Conservation (phyloP, 2,888 invertebrate species). For the Eumerus sabulonum region DNA sequence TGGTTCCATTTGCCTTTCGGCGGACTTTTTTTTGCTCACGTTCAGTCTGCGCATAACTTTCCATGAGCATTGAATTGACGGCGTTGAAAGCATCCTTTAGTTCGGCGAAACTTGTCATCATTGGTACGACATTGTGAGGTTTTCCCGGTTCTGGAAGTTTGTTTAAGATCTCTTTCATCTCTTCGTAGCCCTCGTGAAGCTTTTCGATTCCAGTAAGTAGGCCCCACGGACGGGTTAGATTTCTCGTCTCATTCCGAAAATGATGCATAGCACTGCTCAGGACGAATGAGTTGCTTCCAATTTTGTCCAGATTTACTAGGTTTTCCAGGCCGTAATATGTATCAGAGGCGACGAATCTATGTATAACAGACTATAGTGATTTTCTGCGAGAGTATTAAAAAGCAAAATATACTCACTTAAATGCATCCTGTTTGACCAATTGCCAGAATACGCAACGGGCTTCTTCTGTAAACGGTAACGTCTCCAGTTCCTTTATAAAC, state of each 20-base stretch:
- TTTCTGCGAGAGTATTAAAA: slow-evolving; percentile 7
- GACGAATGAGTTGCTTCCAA: slow-evolving; percentile 27
- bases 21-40: too few relatives aligned
- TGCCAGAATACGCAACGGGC: slow-evolving; percentile 42
- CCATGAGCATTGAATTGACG: slow-evolving; percentile 17
- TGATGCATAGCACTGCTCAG: slow-evolving; percentile 21
- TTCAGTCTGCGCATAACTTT: neutral
- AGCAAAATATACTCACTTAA: slow-evolving; percentile 39
- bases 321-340: slow-evolving; percentile 70
- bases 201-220: slow-evolving; percentile 69
- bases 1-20: neutral
- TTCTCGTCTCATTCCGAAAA: slow-evolving; percentile 68
- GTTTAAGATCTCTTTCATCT: slow-evolving; percentile 71
- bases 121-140: slow-evolving; percentile 1
- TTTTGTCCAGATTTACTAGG: slow-evolving; percentile 72
- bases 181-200: slow-evolving; percentile 74
- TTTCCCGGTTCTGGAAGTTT: slow-evolving; percentile 1
- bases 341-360: slow-evolving; percentile 55
- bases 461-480: slow-evolving; percentile 3
- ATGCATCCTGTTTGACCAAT: slow-evolving; percentile 36
- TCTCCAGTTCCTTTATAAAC: slow-evolving; percentile 62
- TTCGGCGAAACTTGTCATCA: slow-evolving; percentile 37
- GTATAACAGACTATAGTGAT: slow-evolving; percentile 23
- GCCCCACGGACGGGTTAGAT: slow-evolving; percentile 50
- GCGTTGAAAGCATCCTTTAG: slow-evolving; percentile 34